Conservation (phyloP, 2,113 vertebrate species). For the Brachirus orientalis region DNA sequence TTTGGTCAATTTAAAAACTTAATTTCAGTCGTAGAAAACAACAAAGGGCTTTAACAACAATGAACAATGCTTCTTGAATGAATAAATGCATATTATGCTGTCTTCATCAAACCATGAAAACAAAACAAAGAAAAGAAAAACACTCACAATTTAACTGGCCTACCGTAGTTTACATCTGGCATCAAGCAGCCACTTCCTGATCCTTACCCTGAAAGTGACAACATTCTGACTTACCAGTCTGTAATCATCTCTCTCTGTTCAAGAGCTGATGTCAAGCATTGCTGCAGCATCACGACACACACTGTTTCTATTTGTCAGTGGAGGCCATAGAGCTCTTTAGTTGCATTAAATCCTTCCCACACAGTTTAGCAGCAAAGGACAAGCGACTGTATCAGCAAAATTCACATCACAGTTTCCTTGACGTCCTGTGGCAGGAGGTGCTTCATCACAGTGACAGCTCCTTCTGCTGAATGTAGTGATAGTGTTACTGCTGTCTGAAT, state of each 20-base stretch:
- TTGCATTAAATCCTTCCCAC: constrained; percentile 42
- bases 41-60: too few species aligned
- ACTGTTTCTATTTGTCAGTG: constrained; percentile 35
- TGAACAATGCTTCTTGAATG: too few species aligned
- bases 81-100: too few species aligned
- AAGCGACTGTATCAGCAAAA: constrained; percentile 45
- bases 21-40: too few species aligned
- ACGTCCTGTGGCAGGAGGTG: constrained; percentile 22
- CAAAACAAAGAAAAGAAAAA: background rate
- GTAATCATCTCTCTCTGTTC: constrained; percentile 26
- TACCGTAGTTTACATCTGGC: background rate
- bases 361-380: constrained; percentile 61
- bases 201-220: constrained; percentile 9
- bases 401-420: constrained; percentile 52
- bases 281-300: constrained; percentile 44
- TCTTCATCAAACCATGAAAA: background rate
- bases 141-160: background rate
- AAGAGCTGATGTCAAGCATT: constrained; percentile 38
- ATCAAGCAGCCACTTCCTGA: background rate
- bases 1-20: too few species aligned
- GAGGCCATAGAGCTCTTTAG: constrained; percentile 41
- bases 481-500: constrained; percentile 52
- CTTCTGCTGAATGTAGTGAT: constrained; percentile 44
- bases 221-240: constrained; percentile 17
- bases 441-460: constrained; percentile 62